Conservation (phyloP, 2,113 vertebrate genomes). For the Lichenostomus cassidix region DNA sequence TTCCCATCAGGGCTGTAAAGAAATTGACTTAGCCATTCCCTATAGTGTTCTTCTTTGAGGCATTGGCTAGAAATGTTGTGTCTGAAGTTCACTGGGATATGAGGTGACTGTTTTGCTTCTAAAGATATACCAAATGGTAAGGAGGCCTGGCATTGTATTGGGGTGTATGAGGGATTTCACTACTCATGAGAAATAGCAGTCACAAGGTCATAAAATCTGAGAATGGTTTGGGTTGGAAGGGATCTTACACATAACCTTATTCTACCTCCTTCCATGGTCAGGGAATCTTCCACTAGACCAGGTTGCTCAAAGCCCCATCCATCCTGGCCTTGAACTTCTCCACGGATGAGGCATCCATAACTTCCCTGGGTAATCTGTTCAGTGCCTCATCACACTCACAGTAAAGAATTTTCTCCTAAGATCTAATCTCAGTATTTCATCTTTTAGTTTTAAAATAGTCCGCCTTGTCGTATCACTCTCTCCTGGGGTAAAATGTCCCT, state of each 20-base stretch:
- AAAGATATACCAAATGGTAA: neutral
- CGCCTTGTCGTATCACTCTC: rapidly evolving
- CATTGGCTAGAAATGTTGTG: neutral
- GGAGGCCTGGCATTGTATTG: neutral
- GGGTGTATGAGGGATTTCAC: neutral
- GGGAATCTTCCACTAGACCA: neutral
- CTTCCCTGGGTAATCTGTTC: neutral
- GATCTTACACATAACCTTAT: neutral
- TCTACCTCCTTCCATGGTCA: neutral
- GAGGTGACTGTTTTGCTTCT: neutral
- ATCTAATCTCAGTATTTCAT: neutral
- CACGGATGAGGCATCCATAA: neutral
- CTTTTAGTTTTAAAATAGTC: neutral
- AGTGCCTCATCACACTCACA: neutral
- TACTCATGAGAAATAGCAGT: neutral
- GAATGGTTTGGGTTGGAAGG: neutral
- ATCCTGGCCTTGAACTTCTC: neutral
- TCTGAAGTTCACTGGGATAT: neutral
- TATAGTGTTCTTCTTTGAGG: rapidly evolving
- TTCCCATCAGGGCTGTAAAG: neutral
- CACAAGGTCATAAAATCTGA: neutral
- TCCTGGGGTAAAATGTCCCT: neutral
- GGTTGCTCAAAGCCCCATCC: neutral
- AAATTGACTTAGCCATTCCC: neutral
- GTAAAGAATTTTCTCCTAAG: neutral